These are phyloP conservation scores for Syngnathus typhle DNA, from an alignment of 2,113 vertebrate genomes.

Conservation along the genomic window DNA sequence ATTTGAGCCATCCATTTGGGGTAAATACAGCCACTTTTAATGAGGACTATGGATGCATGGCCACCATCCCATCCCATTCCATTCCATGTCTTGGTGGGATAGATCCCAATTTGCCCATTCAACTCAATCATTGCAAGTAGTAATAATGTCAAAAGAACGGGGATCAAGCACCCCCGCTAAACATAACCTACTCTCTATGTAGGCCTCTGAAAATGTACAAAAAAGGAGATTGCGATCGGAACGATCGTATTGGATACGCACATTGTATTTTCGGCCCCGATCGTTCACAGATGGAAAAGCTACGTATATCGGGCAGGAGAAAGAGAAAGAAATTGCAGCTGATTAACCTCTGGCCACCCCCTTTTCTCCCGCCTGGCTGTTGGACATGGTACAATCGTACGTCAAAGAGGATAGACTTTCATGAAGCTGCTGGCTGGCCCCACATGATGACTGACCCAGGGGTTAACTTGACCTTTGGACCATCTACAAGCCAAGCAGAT, in stretches of 20 bases:
- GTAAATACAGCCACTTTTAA: no score
- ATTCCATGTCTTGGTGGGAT: no score
- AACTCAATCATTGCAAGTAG: no score
- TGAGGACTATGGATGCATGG: no score
- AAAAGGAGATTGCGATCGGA: not conserved
- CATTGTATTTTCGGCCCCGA: conserved; percentile 8
- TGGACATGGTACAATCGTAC: conserved; percentile 36
- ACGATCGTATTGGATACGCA: not conserved
- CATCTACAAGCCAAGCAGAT: conserved; percentile 23
- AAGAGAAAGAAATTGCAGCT: conserved; percentile 57
- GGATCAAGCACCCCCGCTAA: no score
- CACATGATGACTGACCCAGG: conserved; percentile 21
- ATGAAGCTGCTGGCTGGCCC: conserved; percentile 51
- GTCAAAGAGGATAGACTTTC: conserved; percentile 44
- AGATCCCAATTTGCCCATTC: no score
- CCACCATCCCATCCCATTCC: no score
- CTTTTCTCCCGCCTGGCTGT: conserved; percentile 55
- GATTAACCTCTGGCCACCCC: conserved; percentile 63
- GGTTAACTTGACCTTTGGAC: conserved; percentile 19
- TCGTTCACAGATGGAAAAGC: conserved; percentile 28
- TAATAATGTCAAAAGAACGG: no score
- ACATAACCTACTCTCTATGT: no score
- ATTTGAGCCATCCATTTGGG: no score
- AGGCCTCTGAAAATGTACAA: not conserved
- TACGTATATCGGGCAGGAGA: conserved; percentile 25